Conservation (phyloP, 2,888 invertebrate species). For the Eumerus sabulonum region DNA sequence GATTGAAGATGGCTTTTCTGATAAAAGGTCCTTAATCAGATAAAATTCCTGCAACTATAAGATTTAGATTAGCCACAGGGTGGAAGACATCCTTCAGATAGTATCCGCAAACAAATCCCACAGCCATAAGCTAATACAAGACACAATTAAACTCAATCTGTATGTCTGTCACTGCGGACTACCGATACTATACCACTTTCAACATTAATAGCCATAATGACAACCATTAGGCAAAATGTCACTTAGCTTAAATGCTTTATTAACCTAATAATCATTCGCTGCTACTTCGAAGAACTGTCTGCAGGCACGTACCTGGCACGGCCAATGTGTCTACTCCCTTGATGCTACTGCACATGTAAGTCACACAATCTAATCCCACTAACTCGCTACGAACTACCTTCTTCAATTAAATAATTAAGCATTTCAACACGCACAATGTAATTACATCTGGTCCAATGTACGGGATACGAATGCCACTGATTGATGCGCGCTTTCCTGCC, state of each 20-base stretch:
- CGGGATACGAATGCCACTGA: too few relatives aligned
- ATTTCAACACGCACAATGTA: conserved; percentile 62
- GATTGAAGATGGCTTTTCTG: too few relatives aligned
- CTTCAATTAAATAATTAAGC: conserved; percentile 46
- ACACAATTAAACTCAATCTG: background rate
- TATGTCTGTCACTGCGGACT: too few relatives aligned
- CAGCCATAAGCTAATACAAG: too few relatives aligned
- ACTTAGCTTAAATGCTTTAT: conserved; percentile 42
- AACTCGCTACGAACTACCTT: conserved; percentile 1
- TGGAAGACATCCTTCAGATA: too few relatives aligned
- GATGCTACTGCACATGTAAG: background rate
- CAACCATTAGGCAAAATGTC: background rate
- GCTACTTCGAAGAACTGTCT: conserved; percentile 10
- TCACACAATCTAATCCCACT: conserved; percentile 14
- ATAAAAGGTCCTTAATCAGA: too few relatives aligned
- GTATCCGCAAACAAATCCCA: too few relatives aligned
- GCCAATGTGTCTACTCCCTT: background rate
- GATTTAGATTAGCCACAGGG: too few relatives aligned
- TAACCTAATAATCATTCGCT: conserved; percentile 35
- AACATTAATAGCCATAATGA: background rate
- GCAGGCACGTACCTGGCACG: conserved; percentile 17
- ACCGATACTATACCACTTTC: background rate
- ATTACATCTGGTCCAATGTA: conserved; percentile 40
- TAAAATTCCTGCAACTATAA: too few relatives aligned
- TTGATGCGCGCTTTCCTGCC: too few relatives aligned